Evolutionary conservation across 2,797 vertebrate genomes (phyloP).

Genomic region (Tragelaphus oryx): DNA sequence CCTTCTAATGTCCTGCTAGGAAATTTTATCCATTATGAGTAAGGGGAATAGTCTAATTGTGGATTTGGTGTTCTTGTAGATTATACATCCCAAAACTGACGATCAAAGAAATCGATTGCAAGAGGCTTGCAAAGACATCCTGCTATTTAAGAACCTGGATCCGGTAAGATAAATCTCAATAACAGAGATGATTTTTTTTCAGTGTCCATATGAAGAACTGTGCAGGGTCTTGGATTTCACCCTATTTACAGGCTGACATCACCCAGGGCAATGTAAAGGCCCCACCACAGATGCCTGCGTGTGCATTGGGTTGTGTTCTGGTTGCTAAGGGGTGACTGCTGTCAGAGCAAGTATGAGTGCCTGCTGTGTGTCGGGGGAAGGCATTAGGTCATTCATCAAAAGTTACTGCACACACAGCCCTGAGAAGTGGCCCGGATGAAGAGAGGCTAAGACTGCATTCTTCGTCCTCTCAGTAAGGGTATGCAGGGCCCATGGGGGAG

Average conservation of each 20-base stretch:
- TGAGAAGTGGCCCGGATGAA: not conserved
- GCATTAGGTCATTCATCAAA: not conserved
- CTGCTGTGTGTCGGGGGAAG: not conserved
- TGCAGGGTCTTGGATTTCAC: not conserved
- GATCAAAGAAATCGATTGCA: slow-evolving; percentile 97
- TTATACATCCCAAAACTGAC: slow-evolving; percentile 98
- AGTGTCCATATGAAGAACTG: not conserved
- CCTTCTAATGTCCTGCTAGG: not conserved
- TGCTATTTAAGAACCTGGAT: slow-evolving; percentile 98
- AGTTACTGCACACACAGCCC: not conserved
- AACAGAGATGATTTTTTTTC: not conserved
- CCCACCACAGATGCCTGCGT: fast-evolving
- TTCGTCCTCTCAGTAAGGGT: not conserved
- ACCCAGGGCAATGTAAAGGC: not conserved
- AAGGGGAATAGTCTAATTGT: not conserved
- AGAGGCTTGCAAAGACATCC: slow-evolving; percentile 97
- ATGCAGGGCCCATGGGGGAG: not conserved
- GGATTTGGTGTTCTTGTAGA: slow-evolving; percentile 80
- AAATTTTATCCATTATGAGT: not conserved
- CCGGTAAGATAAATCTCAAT: slow-evolving; percentile 85
- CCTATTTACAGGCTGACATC: not conserved
- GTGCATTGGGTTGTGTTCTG: fast-evolving
- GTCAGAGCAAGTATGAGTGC: not conserved
- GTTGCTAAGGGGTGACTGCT: not conserved
- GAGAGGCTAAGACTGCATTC: not conserved